Percentiles rank a stretch among this genome's conserved stretches.
Conservation (phyloP, 2,888 invertebrate species). For the Plutella xylostella region DNA sequence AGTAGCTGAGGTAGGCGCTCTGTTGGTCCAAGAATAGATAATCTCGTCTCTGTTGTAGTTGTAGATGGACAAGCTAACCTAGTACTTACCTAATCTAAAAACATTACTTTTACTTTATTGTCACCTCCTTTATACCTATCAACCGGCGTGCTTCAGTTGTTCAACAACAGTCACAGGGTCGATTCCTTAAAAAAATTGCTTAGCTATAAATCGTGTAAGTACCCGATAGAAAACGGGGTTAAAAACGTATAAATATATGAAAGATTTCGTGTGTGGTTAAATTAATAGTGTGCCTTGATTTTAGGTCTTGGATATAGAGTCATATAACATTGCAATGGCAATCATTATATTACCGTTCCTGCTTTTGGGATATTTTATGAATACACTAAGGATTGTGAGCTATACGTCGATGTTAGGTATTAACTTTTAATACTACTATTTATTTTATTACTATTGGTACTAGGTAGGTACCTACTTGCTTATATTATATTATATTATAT, state of each 20-base stretch:
- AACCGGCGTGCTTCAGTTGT: too few species aligned
- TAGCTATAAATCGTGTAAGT: too few species aligned
- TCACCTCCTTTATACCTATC: too few species aligned
- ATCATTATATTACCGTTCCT: slow-evolving; percentile 33
- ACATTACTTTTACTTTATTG: neutral
- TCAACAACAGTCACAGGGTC: too few species aligned
- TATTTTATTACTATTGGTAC: too few species aligned
- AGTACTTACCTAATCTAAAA: neutral
- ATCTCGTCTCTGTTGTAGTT: too few species aligned
- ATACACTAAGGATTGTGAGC: slow-evolving; percentile 33
- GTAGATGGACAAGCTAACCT: neutral
- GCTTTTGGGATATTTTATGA: slow-evolving; percentile 33
- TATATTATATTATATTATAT: too few species aligned
- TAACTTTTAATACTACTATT: too few species aligned
- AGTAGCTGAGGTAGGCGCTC: too few species aligned
- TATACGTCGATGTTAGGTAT: slow-evolving; percentile 39
- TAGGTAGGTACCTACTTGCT: too few species aligned
- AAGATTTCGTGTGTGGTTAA: neutral
- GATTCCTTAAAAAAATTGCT: too few species aligned
- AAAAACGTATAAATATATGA: neutral
- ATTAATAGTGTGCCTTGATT: neutral
- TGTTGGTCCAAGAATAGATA: too few species aligned
- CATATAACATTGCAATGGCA: neutral
- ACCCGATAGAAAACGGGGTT: neutral
- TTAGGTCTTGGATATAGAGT: neutral